A percentile compares a stretch with the other conserved stretches of the same genome.
Conservation (phyloP, 1,140 invertebrate genomes). For the Papilio polytes region DNA sequence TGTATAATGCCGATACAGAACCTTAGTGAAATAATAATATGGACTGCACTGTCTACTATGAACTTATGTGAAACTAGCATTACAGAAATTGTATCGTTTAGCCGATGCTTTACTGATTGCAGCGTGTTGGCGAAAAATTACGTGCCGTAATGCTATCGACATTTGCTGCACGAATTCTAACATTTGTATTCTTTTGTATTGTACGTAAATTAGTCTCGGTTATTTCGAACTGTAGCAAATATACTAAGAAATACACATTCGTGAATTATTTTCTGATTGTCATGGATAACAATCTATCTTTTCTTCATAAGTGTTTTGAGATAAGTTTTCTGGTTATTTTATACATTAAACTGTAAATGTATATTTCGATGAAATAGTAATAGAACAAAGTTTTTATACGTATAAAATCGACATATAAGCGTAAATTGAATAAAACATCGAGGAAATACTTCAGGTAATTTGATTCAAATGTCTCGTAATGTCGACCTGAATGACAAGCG, state of each 20-base stretch:
- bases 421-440: not conserved
- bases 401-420: not conserved
- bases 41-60: not conserved
- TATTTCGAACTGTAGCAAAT: not conserved
- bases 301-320: no score
- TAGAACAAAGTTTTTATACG: not conserved
- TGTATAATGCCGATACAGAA: not conserved
- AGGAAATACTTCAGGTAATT: not conserved
- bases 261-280: not conserved
- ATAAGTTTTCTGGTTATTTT: not conserved
- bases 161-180: not conserved
- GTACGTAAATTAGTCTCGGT: not conserved
- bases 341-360: not conserved
- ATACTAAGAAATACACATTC: not conserved
- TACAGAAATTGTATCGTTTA: slow-evolving; percentile 13
- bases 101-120: slow-evolving; percentile 19
- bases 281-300: not conserved
- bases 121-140: slow-evolving; percentile 22
- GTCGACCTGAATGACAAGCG: not conserved
- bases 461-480: not conserved
- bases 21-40: not conserved
- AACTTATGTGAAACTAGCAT: not conserved
- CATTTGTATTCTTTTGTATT: not conserved
- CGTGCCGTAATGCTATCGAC: slow-evolving; percentile 21
- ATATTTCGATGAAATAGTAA: not conserved